Percentiles rank a stretch among this genome's conserved stretches.
These are phyloP conservation scores for Sinonovacula constricta DNA, from an alignment of 1,140 invertebrate species.

Conservation along the genomic window DNA sequence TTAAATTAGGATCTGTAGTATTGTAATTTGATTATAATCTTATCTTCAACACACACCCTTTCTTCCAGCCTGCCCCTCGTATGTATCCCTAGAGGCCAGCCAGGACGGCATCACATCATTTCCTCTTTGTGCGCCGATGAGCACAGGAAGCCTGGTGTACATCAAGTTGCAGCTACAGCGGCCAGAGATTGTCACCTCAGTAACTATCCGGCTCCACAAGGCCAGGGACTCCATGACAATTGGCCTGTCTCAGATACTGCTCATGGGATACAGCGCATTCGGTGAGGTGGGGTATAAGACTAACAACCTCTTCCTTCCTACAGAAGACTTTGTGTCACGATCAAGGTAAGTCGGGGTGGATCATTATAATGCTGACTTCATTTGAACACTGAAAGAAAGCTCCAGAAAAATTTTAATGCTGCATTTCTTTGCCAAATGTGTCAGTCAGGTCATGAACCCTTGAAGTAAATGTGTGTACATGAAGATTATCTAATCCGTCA, in stretches of 20 bases:
- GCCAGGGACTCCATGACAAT: slow-evolving; percentile 92
- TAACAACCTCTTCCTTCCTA: slow-evolving; percentile 73
- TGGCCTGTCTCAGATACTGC: slow-evolving; percentile 91
- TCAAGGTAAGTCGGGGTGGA: slow-evolving; percentile 65
- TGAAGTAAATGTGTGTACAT: too few species aligned
- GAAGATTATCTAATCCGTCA: too few species aligned
- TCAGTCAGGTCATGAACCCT: too few species aligned
- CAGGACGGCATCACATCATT: slow-evolving; percentile 81
- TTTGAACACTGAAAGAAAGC: too few species aligned
- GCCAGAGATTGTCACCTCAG: slow-evolving; percentile 86
- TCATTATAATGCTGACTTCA: too few species aligned
- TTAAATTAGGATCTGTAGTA: too few species aligned
- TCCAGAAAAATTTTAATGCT: too few species aligned
- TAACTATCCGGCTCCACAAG: slow-evolving; percentile 85
- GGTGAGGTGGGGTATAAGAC: slow-evolving; percentile 80
- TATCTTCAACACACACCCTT: slow-evolving; percentile 53
- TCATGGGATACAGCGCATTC: slow-evolving; percentile 89
- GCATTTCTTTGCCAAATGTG: too few species aligned
- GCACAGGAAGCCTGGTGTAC: slow-evolving; percentile 90
- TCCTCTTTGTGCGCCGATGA: slow-evolving; percentile 85
- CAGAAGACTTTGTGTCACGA: slow-evolving; percentile 74
- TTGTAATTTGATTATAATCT: too few species aligned
- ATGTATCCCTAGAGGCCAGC: slow-evolving; percentile 90
- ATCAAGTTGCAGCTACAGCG: slow-evolving; percentile 89
- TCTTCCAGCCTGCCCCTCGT: slow-evolving; percentile 88